Evolutionary conservation across 1,140 invertebrate genomes (phyloP).

Genomic region (Heliconius hermathena): DNA sequence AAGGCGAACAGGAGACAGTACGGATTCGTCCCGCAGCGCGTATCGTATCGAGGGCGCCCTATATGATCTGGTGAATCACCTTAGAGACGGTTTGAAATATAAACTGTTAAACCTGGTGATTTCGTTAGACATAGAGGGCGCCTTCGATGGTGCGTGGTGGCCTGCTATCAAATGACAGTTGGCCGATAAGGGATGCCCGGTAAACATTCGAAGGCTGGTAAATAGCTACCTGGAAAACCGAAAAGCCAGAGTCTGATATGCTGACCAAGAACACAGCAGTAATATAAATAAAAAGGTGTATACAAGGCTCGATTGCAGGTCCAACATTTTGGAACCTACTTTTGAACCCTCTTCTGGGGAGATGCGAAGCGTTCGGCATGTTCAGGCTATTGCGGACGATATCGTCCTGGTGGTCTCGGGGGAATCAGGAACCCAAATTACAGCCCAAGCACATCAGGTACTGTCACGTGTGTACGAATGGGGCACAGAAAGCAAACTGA

Average conservation of each 20-base stretch:
- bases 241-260: not conserved
- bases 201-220: too few relatives aligned
- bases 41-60: too few relatives aligned
- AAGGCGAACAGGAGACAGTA: too few relatives aligned
- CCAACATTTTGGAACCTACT: not conserved
- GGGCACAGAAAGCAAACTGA: not conserved
- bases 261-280: not conserved
- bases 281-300: not conserved
- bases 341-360: not conserved
- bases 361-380: not conserved
- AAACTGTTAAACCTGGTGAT: not conserved
- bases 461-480: not conserved
- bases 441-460: not conserved
- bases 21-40: too few relatives aligned
- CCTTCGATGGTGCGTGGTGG: not conserved
- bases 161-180: too few relatives aligned
- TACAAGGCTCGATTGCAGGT: not conserved
- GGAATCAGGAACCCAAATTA: not conserved
- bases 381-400: not conserved
- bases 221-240: too few relatives aligned
- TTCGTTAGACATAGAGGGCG: not conserved
- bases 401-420: not conserved
- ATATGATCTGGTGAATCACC: too few relatives aligned
- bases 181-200: too few relatives aligned
- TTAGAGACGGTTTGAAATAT: too few relatives aligned